phyloP scores from a whole-genome alignment of 1,140 invertebrate species.

The Drosophila ohnishii region DNA sequence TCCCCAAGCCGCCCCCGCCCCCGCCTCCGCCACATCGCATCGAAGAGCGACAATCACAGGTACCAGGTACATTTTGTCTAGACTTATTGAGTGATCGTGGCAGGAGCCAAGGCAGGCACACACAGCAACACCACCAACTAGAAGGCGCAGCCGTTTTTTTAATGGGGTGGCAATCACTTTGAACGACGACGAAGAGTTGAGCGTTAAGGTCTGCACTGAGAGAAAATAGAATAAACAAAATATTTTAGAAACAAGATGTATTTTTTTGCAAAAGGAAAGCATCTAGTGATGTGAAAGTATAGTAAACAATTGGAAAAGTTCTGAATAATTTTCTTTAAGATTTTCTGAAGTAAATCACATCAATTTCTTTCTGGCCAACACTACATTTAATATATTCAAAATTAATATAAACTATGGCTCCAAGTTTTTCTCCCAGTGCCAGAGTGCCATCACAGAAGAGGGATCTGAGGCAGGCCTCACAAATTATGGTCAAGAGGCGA shows the following conservation, averaged over 20 bases:
- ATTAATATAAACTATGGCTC: background rate
- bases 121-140: slow-evolving; percentile 38
- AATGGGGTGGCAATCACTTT: slow-evolving; percentile 82
- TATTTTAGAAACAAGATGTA: background rate
- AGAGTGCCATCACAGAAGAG: slow-evolving; percentile 12
- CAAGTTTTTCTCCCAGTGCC: background rate
- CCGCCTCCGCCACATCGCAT: background rate
- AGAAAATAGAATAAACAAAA: background rate
- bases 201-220: slow-evolving; percentile 31
- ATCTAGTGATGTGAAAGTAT: background rate
- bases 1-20: background rate
- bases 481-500: slow-evolving; percentile 77
- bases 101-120: slow-evolving; percentile 68
- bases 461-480: slow-evolving; percentile 53
- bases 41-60: slow-evolving; percentile 69
- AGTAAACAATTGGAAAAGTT: background rate
- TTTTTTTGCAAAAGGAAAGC: background rate
- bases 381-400: background rate
- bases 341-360: background rate
- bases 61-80: slow-evolving; percentile 78
- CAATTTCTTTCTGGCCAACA: background rate
- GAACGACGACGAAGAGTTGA: slow-evolving; percentile 65
- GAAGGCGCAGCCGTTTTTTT: slow-evolving; percentile 79
- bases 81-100: slow-evolving; percentile 82
- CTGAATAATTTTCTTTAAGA: background rate